Conservation (phyloP, 2,888 invertebrate genomes). For the Yponomeuta sedellus region DNA sequence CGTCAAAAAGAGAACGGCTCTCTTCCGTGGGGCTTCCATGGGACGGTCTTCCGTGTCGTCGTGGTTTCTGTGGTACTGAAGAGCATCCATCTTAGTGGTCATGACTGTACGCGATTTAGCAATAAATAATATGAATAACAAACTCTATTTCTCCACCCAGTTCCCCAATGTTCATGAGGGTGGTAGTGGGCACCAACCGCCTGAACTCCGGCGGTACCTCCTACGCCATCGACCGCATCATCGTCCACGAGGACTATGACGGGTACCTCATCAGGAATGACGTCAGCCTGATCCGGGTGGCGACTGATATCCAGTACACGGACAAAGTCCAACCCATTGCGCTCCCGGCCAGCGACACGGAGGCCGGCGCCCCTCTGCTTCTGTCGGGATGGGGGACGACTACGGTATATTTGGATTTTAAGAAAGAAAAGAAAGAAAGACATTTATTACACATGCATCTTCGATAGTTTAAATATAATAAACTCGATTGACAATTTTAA, state of each 20-base stretch:
- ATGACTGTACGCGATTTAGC: too few relatives aligned
- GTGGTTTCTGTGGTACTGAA: too few relatives aligned
- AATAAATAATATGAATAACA: too few relatives aligned
- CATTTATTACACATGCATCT: too few relatives aligned
- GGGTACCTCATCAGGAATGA: slow-evolving; percentile 49
- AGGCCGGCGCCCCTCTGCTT: slow-evolving; percentile 40
- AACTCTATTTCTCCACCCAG: slow-evolving; percentile 24
- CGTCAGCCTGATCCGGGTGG: slow-evolving; percentile 57
- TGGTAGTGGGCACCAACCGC: slow-evolving; percentile 67
- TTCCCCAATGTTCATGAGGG: slow-evolving; percentile 28
- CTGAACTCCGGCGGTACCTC: slow-evolving; percentile 53
- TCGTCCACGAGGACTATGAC: slow-evolving; percentile 60
- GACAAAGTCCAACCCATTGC: slow-evolving; percentile 48
- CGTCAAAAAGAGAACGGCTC: too few relatives aligned
- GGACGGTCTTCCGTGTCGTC: too few relatives aligned
- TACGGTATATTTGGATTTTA: not conserved
- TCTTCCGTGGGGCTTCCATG: too few relatives aligned
- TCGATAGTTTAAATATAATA: too few relatives aligned
- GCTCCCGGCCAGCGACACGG: slow-evolving; percentile 45
- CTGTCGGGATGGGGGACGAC: slow-evolving; percentile 67
- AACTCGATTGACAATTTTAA: too few relatives aligned
- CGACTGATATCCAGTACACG: slow-evolving; percentile 42
- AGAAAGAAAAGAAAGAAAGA: too few relatives aligned
- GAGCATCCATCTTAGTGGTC: too few relatives aligned
- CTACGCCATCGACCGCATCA: slow-evolving; percentile 48